Conservation (phyloP, 2,888 invertebrate species). For the Terebella lapidaria region DNA sequence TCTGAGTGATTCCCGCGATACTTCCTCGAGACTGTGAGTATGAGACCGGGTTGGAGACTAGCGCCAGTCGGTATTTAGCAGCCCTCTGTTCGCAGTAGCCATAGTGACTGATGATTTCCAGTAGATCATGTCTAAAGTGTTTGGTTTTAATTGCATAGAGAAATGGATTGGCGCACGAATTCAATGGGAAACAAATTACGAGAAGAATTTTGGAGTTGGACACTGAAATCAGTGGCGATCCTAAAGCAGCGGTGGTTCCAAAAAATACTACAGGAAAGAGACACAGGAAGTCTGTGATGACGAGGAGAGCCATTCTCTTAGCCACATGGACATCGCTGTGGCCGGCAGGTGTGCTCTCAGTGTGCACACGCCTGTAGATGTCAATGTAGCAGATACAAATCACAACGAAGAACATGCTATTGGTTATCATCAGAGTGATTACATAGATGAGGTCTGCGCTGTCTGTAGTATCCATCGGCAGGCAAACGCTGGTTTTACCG, state of each 20-base stretch:
- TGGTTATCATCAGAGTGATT: constrained; percentile 82
- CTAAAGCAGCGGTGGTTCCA: constrained; percentile 45
- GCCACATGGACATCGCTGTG: constrained; percentile 41
- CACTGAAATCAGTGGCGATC: constrained; percentile 43
- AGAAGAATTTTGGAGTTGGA: constrained; percentile 47
- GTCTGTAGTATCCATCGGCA: constrained; percentile 41
- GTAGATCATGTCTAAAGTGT: constrained; percentile 46
- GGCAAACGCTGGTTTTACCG: constrained; percentile 46
- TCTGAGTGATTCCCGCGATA: background rate
- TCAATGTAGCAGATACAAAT: constrained; percentile 44
- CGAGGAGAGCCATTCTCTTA: constrained; percentile 47
- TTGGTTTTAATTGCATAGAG: constrained; percentile 50
- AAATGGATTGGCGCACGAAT: constrained; percentile 50
- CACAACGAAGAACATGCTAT: constrained; percentile 61
- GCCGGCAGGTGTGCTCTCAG: constrained; percentile 25
- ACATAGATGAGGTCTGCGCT: constrained; percentile 66
- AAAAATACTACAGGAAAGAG: constrained; percentile 51
- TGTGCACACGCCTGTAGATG: constrained; percentile 43
- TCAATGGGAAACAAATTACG: constrained; percentile 49
- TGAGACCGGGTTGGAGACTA: background rate
- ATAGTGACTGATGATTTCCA: constrained; percentile 36
- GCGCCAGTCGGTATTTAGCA: background rate
- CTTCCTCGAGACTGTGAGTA: background rate
- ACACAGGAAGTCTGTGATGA: constrained; percentile 48
- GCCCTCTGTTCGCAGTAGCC: constrained; percentile 30